Evolutionary conservation across 2,888 invertebrate genomes (phyloP), one percentile per base, ranked within the genome.

Genomic region (Eristalis tenax): DNA sequence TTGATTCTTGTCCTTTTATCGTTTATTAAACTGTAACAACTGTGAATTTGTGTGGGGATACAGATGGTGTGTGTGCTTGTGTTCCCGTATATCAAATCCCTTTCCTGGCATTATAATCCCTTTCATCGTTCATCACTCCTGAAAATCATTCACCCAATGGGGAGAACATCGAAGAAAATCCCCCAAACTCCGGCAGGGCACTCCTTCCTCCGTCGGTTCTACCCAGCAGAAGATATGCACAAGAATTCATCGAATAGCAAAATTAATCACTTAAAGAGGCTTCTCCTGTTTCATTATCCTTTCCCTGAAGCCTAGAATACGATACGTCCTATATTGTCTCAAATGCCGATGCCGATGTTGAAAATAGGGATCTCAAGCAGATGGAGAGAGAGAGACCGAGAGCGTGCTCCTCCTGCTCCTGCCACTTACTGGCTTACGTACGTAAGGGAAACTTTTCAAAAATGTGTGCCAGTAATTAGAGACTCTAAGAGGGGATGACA

Each of bases 401-500:
- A 26, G 26, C 26, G n/a, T 3, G 23, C 18, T 4, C 15, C 23
- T 22, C 5, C 10, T 8, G 15, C 23, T 23, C 23, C 59, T 50
- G 18, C 50, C 50, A n/a, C n/a, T n/a, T 43, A 15, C n/a, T n/a
- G 59, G 59, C 26, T 59, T 59, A 28, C 69, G 66, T 81, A 76
- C 63, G 66, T 40, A 23, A 63, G 63, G 76, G 63, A 63, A 81
- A 81, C 63, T 73, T 81, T 66, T 76, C 50, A 50, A 13, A 66
- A 85, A 81, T 83, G 69, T 65, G 76, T 82, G 76, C 79, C 69
- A 70, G 86, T 87, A 83, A 87, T 87, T 83, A 87, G 86, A 87
- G 86, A 82, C 69, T 84, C 56, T 70, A 61, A 70, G 35, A 63
- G 38, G 70, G 69, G 65, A 77, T 63, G 73, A 82, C 85, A 82